These are phyloP conservation scores for Lepus townsendii DNA, from an alignment of 2,797 vertebrate species.

Conservation along the genomic window DNA sequence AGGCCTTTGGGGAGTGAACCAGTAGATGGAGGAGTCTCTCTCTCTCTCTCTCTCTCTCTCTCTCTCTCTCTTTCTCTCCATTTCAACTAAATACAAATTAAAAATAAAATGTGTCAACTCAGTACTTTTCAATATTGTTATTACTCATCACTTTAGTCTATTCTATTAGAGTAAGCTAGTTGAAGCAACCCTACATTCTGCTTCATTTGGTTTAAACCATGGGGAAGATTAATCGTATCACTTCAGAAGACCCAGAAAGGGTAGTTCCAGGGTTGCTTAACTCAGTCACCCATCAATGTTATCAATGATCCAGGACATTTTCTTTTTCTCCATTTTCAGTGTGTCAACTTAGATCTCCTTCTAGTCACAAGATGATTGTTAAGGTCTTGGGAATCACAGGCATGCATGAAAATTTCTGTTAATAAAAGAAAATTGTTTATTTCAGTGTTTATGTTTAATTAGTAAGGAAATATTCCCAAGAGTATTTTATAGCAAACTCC, in stretches of 20 bases:
- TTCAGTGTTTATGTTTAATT: neutral
- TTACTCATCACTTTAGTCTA: neutral
- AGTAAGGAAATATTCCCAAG: neutral
- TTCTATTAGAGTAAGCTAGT: neutral
- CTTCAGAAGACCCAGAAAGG: neutral
- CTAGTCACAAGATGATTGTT: neutral
- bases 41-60: too few relatives aligned
- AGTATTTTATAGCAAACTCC: neutral
- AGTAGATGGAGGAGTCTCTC: too few relatives aligned
- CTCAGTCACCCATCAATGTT: neutral
- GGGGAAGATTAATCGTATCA: neutral
- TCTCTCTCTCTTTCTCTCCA: too few relatives aligned
- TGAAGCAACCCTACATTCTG: neutral
- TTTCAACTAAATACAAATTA: too few relatives aligned
- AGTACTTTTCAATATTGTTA: neutral
- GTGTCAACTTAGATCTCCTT: too few relatives aligned
- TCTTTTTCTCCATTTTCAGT: neutral
- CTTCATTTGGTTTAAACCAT: neutral
- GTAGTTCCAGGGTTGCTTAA: neutral
- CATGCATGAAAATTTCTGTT: neutral
- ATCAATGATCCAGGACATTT: neutral
- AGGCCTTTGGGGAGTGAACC: too few relatives aligned
- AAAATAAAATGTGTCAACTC: too few relatives aligned
- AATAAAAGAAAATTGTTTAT: neutral
- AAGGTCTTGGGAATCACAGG: neutral